Percentiles rank a stretch among this genome's conserved stretches.
phyloP scores from a whole-genome alignment of 1,140 invertebrate genomes.

The Berghia stephanieae region DNA sequence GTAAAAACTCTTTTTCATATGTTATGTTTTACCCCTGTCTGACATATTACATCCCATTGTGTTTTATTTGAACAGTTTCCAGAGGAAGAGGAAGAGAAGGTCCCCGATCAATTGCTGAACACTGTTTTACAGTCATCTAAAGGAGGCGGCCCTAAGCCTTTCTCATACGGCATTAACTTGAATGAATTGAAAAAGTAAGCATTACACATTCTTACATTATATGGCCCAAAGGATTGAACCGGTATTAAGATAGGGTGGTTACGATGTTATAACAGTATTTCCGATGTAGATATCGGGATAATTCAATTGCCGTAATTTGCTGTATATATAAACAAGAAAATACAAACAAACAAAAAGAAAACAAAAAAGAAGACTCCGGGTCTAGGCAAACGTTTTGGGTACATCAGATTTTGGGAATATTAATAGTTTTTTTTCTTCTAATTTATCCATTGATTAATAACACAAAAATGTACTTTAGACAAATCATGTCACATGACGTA shows the following conservation, averaged over 20 bases:
- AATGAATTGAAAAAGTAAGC: slow-evolving; percentile 51
- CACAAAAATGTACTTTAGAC: no score
- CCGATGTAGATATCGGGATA: background rate
- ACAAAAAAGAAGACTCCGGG: no score
- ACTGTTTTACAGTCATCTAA: slow-evolving; percentile 49
- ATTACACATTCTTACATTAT: background rate
- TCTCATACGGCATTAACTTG: slow-evolving; percentile 59
- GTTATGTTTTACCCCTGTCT: no score
- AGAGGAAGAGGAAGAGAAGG: slow-evolving; percentile 32
- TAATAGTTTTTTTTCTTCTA: no score
- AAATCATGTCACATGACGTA: no score
- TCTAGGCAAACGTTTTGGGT: no score
- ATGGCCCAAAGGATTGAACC: background rate
- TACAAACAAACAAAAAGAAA: background rate
- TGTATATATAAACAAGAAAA: background rate
- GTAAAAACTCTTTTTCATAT: no score
- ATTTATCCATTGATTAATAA: no score
- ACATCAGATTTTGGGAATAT: no score
- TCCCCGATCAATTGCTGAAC: slow-evolving; percentile 39
- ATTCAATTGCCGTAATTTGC: background rate
- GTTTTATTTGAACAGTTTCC: no score
- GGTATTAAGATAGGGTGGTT: background rate
- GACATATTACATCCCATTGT: no score
- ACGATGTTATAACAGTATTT: background rate
- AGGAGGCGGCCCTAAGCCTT: slow-evolving; percentile 52